Base-by-base conservation (phyloP, 2,888 invertebrate species). In the Harpalus rubripes region DNA sequence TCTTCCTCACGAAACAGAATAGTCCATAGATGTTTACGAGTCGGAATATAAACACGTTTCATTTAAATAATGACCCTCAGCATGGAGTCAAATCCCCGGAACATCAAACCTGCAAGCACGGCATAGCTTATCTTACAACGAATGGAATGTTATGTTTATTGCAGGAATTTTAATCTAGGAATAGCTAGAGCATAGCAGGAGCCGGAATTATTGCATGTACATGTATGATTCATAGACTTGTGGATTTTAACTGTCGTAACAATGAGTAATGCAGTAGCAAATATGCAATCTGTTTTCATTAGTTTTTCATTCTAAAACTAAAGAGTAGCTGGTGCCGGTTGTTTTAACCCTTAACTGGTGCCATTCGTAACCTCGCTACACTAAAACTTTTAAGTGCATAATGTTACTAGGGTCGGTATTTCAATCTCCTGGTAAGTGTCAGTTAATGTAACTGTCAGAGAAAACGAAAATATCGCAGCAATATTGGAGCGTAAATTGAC, bases 1-100 rank as follows among this genome's bases (percentile, higher is more conserved):
- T 68, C 32, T 68, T 68, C 68, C 68, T 68, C 68, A 41, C 68
- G 68, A 68, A 32, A 68, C 68, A 68, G 68, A 68, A 68, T 39
- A 39, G 68, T 32, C 39, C 68, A 32, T 63, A 22, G 63, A 63
- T 63, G 63, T 63, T 63, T 63, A 68, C 68, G 32, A 32, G n/a
- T 39, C 6, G 10, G 39, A n/a, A 68, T 68, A 68, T 68, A 68
- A 68, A 68, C 68, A 68, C 68, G 68, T 68, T 68, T 68, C 68
- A 68, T 68, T 68, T 68, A 68, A 68, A 68, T 68, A 68, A 68
- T 39, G 68, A 68, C 68, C 32, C 32, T 32, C 12, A 15, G n/a
- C 68, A 68, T 68, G 39, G 26, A 68, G 7, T 39, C 68, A 15
- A 7, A 68, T 39, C 68, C 32, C 2, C 68, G 39, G 15, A 68